A percentile compares a stretch with the other conserved stretches of the same genome.
phyloP scores from a whole-genome alignment of 2,888 invertebrate species.

The Aromia moschata region DNA sequence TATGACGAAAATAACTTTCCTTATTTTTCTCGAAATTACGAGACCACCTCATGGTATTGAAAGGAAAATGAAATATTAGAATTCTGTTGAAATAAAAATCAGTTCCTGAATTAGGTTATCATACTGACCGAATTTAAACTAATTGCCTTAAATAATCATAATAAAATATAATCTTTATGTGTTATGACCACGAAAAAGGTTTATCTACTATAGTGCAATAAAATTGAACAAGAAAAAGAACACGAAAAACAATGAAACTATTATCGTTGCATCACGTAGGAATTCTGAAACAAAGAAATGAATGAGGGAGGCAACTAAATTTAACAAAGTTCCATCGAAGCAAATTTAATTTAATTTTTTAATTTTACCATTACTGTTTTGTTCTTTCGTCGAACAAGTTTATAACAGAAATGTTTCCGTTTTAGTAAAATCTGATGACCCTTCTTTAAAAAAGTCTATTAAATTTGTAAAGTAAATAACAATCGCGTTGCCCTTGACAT shows the following conservation, averaged over 20 bases:
- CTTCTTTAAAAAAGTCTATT: conserved; percentile 4
- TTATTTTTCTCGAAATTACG: no score
- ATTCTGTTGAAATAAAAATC: conserved; percentile 18
- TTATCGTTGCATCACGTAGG: conserved; percentile 30
- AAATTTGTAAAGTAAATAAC: conserved; percentile 18
- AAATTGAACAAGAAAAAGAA: conserved; percentile 28
- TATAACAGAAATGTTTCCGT: conserved; percentile 18
- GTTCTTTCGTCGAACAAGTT: conserved; percentile 15
- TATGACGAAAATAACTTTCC: no score
- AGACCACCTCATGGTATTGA: no score
- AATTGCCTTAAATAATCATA: conserved; percentile 28
- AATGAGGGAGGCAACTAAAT: conserved; percentile 36
- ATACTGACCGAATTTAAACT: conserved; percentile 14
- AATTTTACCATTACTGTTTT: conserved; percentile 26
- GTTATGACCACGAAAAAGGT: conserved; percentile 33
- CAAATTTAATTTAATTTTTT: conserved; percentile 33
- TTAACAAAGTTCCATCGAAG: conserved; percentile 28
- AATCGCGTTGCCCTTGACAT: conserved; percentile 32
- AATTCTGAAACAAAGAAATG: conserved; percentile 38
- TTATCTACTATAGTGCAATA: conserved; percentile 31
- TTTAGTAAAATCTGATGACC: conserved; percentile 5
- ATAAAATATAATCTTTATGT: conserved; percentile 24
- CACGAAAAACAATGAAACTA: conserved; percentile 31
- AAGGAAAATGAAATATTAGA: background rate
- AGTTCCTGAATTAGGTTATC: conserved; percentile 15